Evolutionary conservation across 2,797 vertebrate species (phyloP).

Genomic region (Channa striata): DNA sequence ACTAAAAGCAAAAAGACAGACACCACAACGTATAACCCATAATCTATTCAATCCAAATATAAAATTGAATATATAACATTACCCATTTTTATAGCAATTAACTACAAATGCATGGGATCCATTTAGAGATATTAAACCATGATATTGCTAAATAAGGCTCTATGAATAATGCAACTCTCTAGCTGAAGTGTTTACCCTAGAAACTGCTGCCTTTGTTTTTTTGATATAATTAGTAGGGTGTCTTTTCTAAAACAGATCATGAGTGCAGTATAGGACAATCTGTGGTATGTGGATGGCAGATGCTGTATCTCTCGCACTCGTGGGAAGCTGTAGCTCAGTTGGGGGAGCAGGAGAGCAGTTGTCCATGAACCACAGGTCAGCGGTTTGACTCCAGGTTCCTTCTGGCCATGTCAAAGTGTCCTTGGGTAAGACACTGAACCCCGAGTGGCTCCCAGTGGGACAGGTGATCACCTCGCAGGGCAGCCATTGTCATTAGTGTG

Average conservation of each 20-base stretch:
- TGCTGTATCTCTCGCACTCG: not conserved
- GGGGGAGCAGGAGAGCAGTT: too few species aligned
- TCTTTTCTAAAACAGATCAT: not conserved
- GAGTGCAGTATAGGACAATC: not conserved
- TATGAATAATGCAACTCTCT: not conserved
- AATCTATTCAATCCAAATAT: conserved; percentile 25
- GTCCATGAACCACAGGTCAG: too few species aligned
- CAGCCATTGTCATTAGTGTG: too few species aligned
- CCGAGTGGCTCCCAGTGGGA: too few species aligned
- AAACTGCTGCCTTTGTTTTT: not conserved
- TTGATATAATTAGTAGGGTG: not conserved
- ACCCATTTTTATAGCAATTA: conserved; percentile 3
- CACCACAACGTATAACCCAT: not conserved
- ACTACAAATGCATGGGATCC: conserved; percentile 3
- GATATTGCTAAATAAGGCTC: conserved; percentile 1
- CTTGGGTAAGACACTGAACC: too few species aligned
- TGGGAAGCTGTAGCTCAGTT: too few species aligned
- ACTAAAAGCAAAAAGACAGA: too few species aligned
- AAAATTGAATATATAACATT: not conserved
- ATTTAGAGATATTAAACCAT: conserved; percentile 18
- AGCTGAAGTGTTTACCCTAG: not conserved
- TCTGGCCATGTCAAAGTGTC: too few species aligned
- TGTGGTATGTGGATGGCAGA: not conserved
- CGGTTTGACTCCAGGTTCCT: too few species aligned
- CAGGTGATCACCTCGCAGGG: too few species aligned